These are phyloP conservation scores for Leptopilina boulardi DNA, from an alignment of 1,140 invertebrate genomes.

Conservation along the genomic window DNA sequence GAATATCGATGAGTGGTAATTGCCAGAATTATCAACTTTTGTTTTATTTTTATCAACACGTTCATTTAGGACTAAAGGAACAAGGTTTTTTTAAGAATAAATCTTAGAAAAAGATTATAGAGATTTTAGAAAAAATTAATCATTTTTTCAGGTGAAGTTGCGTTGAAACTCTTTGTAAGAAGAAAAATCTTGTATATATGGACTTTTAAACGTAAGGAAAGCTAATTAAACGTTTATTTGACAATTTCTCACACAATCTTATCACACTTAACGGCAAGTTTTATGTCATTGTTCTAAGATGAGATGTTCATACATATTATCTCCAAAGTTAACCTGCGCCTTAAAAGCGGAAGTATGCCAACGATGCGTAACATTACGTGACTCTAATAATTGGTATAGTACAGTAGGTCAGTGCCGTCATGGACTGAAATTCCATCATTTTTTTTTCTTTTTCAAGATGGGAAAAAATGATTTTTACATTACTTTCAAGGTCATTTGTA, in stretches of 20 bases:
- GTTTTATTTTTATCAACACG: too few species aligned
- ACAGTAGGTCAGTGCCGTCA: conserved; percentile 61
- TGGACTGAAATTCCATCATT: conserved; percentile 42
- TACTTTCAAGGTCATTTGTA: conserved; percentile 22
- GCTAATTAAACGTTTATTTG: background rate
- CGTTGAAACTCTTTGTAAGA: background rate
- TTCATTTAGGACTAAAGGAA: too few species aligned
- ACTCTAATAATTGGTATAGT: conserved; percentile 53
- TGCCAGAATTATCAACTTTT: too few species aligned
- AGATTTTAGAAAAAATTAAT: too few species aligned
- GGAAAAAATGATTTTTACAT: conserved; percentile 37
- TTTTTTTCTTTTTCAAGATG: conserved; percentile 40
- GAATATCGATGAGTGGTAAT: too few species aligned
- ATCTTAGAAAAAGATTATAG: too few species aligned
- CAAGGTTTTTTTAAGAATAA: too few species aligned
- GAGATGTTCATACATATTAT: conserved; percentile 41
- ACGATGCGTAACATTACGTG: conserved; percentile 60
- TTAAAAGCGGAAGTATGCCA: conserved; percentile 54
- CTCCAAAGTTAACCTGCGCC: conserved; percentile 53
- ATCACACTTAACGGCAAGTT: background rate
- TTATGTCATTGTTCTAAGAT: background rate
- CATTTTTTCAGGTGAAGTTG: too few species aligned
- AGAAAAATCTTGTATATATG: conserved; percentile 7
- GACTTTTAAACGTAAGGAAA: background rate
- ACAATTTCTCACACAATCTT: background rate